These are phyloP conservation scores for Timema podura DNA, from an alignment of 2,888 invertebrate species.

Conservation along the genomic window DNA sequence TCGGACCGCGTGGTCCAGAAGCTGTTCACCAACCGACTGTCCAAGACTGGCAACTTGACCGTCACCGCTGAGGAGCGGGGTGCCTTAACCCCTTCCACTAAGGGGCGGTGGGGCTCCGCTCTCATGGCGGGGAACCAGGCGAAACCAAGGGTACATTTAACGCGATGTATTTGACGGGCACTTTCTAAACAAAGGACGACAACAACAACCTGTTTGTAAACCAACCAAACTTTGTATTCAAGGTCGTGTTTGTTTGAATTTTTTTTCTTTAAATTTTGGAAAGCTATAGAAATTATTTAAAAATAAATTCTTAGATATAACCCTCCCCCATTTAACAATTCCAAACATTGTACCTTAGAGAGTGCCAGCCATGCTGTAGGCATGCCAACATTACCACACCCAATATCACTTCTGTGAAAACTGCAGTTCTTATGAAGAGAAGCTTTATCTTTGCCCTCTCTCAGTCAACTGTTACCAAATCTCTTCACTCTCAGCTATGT, in stretches of 20 bases:
- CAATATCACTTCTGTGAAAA: too few species aligned
- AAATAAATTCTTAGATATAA: too few species aligned
- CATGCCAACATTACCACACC: too few species aligned
- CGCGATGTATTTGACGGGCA: background rate
- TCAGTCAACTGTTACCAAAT: too few species aligned
- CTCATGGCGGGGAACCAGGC: conserved; percentile 50
- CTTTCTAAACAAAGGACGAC: background rate
- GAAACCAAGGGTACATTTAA: conserved; percentile 51
- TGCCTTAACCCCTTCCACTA: conserved; percentile 25
- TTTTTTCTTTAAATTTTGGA: conserved; percentile 4
- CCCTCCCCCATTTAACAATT: too few species aligned
- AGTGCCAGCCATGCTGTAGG: too few species aligned
- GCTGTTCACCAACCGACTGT: conserved; percentile 78
- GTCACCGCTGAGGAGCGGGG: conserved; percentile 45
- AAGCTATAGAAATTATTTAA: background rate
- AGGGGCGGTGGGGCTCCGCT: conserved; percentile 45
- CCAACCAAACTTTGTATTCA: background rate
- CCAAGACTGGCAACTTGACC: conserved; percentile 77
- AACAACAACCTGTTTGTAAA: background rate
- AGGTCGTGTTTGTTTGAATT: background rate
- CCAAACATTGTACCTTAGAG: too few species aligned
- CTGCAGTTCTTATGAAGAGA: too few species aligned
- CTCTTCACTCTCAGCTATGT: too few species aligned
- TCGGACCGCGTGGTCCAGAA: conserved; percentile 63
- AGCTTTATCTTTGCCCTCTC: too few species aligned